Evolutionary conservation across 2,113 vertebrate genomes (phyloP).

Genomic region (Petaurus breviceps): DNA sequence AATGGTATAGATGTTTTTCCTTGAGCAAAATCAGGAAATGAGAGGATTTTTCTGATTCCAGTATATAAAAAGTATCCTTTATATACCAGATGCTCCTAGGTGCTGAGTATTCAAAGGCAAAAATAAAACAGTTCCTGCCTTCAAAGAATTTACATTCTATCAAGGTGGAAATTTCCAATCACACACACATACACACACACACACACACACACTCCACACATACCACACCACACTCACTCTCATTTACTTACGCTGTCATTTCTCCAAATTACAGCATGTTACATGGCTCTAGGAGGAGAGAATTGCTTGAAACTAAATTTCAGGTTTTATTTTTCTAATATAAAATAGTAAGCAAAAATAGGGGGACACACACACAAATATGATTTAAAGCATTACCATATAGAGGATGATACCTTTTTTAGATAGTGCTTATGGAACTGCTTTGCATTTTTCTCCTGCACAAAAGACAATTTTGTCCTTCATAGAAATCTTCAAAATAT

Average conservation of each 20-base stretch:
- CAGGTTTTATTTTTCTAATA: background rate
- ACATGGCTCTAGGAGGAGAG: background rate
- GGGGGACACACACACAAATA: background rate
- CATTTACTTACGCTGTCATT: background rate
- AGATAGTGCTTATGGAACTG: background rate
- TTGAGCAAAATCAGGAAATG: background rate
- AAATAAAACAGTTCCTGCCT: background rate
- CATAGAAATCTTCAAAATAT: background rate
- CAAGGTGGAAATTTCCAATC: background rate
- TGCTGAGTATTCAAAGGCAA: background rate
- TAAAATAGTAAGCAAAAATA: conserved; percentile 23
- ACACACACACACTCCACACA: background rate
- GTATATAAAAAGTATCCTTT: background rate
- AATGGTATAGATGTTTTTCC: background rate
- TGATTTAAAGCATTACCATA: background rate
- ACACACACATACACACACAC: background rate
- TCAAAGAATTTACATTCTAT: background rate
- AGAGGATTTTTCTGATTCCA: background rate
- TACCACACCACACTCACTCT: background rate
- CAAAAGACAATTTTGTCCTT: conserved; percentile 5
- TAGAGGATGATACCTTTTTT: background rate
- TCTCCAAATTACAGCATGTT: background rate
- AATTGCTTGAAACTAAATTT: conserved; percentile 7
- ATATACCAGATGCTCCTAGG: background rate
- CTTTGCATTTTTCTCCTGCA: background rate